Percentiles rank a stretch among this genome's conserved stretches.
These are phyloP conservation scores for Himalopsyche phryganea DNA, from an alignment of 1,140 invertebrate genomes.

Conservation along the genomic window DNA sequence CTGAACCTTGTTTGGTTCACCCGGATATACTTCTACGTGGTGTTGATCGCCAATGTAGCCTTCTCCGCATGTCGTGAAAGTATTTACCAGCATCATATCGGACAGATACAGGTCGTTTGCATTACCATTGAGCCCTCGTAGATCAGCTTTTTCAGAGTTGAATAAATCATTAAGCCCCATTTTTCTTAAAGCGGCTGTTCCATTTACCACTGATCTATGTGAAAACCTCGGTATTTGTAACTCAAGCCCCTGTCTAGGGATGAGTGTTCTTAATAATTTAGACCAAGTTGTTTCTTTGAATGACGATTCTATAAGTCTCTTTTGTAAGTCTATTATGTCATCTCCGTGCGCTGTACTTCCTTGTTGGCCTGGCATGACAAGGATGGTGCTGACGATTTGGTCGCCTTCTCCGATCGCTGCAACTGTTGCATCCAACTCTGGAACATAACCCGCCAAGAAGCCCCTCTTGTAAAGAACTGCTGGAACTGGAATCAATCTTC, in stretches of 20 bases:
- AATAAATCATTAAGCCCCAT: constrained; percentile 81
- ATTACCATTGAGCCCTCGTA: constrained; percentile 72
- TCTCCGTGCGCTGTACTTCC: constrained; percentile 71
- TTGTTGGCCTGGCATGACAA: constrained; percentile 76
- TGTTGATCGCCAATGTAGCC: constrained; percentile 66
- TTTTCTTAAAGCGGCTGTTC: constrained; percentile 67
- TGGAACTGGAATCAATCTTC: constrained; percentile 75
- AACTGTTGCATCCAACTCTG: constrained; percentile 74
- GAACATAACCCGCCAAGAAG: constrained; percentile 78
- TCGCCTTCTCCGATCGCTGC: constrained; percentile 68
- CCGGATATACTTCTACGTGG: constrained; percentile 75
- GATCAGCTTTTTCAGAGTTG: constrained; percentile 65
- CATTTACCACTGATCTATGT: constrained; percentile 75
- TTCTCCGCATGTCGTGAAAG: constrained; percentile 77
- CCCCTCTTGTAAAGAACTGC: constrained; percentile 72
- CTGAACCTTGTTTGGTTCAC: constrained; percentile 48
- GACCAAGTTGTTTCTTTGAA: constrained; percentile 70
- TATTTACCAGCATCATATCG: constrained; percentile 74
- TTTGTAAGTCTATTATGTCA: constrained; percentile 68
- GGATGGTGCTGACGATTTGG: constrained; percentile 70
- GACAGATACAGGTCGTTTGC: constrained; percentile 72
- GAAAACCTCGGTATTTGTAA: constrained; percentile 79
- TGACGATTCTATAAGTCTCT: constrained; percentile 61
- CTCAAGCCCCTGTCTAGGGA: constrained; percentile 70
- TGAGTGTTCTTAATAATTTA: constrained; percentile 65